phyloP scores from a whole-genome alignment of 2,888 invertebrate species.

The Tipula helvola region DNA sequence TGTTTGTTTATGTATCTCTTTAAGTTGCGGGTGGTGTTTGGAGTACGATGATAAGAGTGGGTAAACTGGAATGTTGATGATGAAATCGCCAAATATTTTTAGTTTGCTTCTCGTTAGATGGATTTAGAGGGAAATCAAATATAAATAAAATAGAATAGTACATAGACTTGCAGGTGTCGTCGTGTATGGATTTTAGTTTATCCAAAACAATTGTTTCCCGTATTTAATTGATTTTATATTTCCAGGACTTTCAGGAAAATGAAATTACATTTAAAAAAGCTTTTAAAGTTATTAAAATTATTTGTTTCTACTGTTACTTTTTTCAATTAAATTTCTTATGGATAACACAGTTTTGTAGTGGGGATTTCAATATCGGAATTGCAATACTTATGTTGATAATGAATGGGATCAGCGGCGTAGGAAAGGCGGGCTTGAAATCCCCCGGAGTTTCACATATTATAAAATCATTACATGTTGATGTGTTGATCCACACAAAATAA shows the following conservation, averaged over 20 bases:
- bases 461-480: no score
- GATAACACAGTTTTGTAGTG: neutral
- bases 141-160: neutral
- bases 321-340: neutral
- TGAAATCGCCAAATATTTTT: neutral
- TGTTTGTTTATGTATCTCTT: neutral
- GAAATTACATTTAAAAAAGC: neutral
- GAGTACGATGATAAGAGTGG: neutral
- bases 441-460: no score
- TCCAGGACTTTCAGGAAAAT: neutral
- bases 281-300: neutral
- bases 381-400: no score
- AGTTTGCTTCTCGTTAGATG: neutral
- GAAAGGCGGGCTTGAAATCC: no score
- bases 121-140: neutral
- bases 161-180: neutral
- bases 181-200: neutral
- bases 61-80: neutral
- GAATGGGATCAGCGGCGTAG: no score
- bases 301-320: neutral
- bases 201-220: neutral
- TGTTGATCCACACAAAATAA: no score
- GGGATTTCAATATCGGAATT: neutral
- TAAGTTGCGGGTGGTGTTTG: neutral
- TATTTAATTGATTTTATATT: neutral